Conservation (phyloP, 2,797 vertebrate species). For the Acomys russatus region DNA sequence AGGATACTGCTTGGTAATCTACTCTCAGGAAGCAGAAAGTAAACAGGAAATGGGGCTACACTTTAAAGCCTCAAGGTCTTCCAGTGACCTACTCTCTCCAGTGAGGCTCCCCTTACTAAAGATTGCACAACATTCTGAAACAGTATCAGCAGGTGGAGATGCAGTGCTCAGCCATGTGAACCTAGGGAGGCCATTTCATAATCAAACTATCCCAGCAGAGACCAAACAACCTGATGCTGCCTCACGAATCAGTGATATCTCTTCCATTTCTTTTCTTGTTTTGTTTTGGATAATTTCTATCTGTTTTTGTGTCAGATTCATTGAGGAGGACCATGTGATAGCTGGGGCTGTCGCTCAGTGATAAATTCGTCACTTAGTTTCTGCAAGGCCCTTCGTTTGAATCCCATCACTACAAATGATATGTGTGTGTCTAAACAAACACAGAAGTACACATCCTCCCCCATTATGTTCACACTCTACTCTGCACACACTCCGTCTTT, state of each 20-base stretch:
- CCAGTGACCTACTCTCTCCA: neutral
- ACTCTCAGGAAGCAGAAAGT: neutral
- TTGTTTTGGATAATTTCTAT: constrained; percentile 14
- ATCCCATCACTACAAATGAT: neutral
- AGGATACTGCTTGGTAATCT: neutral
- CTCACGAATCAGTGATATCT: neutral
- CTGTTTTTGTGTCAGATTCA: neutral
- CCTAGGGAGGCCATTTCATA: neutral
- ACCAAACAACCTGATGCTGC: neutral
- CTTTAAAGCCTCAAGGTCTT: neutral
- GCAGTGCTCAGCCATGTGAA: neutral
- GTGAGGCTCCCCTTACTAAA: neutral
- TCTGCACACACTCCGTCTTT: neutral
- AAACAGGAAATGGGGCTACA: neutral
- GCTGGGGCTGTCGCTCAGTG: neutral
- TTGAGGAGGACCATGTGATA: neutral
- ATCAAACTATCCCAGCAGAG: neutral
- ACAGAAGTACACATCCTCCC: neutral
- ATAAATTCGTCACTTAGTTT: neutral
- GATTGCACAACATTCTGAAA: neutral
- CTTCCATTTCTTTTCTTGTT: neutral
- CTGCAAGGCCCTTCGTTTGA: neutral
- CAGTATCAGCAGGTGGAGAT: neutral
- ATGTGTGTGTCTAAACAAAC: neutral
- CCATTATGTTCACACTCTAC: neutral